Percentiles rank a stretch among this genome's conserved stretches.
These are phyloP conservation scores for Leucopsar rothschildi DNA, from an alignment of 2,113 vertebrate species.

Conservation along the genomic window DNA sequence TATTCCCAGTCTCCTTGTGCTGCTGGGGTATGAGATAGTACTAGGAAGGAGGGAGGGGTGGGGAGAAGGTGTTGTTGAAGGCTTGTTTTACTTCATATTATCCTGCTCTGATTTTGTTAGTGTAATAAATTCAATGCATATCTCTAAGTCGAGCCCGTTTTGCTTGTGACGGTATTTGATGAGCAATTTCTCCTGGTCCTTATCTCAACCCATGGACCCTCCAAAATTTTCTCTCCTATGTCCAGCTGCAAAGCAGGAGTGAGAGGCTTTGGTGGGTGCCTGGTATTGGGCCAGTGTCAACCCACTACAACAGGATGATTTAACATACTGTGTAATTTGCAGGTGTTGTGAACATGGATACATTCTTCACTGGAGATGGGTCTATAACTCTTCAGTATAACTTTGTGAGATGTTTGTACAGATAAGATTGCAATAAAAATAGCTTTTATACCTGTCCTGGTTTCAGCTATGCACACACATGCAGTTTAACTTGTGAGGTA, in stretches of 20 bases:
- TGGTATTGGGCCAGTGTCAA: background rate
- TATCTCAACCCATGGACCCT: background rate
- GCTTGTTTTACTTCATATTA: background rate
- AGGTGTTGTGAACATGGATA: background rate
- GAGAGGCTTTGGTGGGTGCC: background rate
- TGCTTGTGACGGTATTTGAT: fast-evolving
- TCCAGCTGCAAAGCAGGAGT: background rate
- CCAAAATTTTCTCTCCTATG: background rate
- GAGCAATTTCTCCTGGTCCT: background rate
- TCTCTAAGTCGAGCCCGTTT: background rate
- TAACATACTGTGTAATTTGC: background rate
- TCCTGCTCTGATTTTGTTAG: background rate
- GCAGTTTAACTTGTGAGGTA: background rate
- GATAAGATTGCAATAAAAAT: background rate
- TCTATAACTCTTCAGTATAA: background rate
- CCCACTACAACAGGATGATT: background rate
- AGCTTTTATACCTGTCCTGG: background rate
- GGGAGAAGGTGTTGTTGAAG: background rate
- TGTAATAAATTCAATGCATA: background rate
- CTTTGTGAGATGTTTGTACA: background rate
- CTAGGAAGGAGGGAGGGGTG: background rate
- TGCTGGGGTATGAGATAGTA: background rate
- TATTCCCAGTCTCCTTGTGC: fast-evolving
- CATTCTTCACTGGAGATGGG: background rate
- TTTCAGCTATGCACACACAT: background rate